Evolutionary conservation across 2,888 invertebrate genomes (phyloP).

Genomic region (Sinotaia quadrata): DNA sequence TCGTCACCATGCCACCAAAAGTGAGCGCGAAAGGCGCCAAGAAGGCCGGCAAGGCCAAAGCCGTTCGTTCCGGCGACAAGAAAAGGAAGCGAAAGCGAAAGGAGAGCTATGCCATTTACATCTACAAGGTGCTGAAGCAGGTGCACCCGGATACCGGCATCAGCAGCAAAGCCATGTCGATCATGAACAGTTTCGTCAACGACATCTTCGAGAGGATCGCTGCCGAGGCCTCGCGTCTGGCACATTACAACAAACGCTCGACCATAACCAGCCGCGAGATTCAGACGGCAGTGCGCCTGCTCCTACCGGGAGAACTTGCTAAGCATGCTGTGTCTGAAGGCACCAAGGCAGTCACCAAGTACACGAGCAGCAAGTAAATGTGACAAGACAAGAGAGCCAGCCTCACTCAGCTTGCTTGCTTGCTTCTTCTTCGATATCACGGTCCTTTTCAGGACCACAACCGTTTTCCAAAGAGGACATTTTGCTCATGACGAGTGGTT

Average conservation of each 20-base stretch:
- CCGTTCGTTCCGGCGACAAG: slow-evolving; percentile 56
- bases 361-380: slow-evolving; percentile 56
- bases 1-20: slow-evolving; percentile 12
- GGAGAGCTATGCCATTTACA: slow-evolving; percentile 58
- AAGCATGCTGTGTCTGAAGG: slow-evolving; percentile 77
- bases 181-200: slow-evolving; percentile 59
- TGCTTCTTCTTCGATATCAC: too few relatives aligned
- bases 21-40: slow-evolving; percentile 47
- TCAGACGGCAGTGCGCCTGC: slow-evolving; percentile 79
- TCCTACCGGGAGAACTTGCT: slow-evolving; percentile 82
- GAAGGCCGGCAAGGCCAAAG: slow-evolving; percentile 57
- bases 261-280: slow-evolving; percentile 80
- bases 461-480: too few relatives aligned
- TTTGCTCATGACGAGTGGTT: too few relatives aligned
- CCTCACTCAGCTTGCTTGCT: too few relatives aligned
- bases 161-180: slow-evolving; percentile 54
- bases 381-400: too few relatives aligned
- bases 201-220: slow-evolving; percentile 64
- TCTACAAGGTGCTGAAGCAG: slow-evolving; percentile 62
- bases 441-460: too few relatives aligned
- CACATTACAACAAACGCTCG: slow-evolving; percentile 50
- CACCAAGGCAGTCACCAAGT: slow-evolving; percentile 70
- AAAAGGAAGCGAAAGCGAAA: slow-evolving; percentile 53
- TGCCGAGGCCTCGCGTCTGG: slow-evolving; percentile 54
- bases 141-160: slow-evolving; percentile 66